Evolutionary conservation across 2,113 vertebrate species (phyloP).

Genomic region (Pygoscelis antarcticus): DNA sequence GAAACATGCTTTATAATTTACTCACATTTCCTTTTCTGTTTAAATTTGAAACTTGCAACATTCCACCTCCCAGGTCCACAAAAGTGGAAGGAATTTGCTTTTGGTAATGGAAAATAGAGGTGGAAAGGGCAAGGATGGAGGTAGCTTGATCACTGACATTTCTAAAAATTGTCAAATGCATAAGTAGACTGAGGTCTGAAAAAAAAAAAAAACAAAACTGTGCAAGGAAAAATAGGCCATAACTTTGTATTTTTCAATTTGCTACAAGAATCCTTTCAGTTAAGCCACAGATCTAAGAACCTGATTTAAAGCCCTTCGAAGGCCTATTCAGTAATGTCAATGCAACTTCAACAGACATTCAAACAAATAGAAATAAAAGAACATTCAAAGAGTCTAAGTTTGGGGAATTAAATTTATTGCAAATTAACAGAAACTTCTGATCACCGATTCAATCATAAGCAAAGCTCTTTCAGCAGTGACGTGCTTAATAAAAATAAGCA

Average conservation of each 20-base stretch:
- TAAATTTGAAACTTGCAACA: background rate
- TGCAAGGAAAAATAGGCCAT: background rate
- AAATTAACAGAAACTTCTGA: background rate
- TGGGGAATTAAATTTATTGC: background rate
- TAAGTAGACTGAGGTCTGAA: background rate
- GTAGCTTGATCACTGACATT: background rate
- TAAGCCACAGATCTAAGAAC: background rate
- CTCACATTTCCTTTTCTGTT: background rate
- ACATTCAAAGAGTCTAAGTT: background rate
- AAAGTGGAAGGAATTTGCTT: background rate
- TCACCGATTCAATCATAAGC: background rate
- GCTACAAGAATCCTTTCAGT: background rate
- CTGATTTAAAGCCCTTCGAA: background rate
- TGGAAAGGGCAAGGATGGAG: background rate
- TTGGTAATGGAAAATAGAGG: background rate
- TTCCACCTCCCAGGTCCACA: background rate
- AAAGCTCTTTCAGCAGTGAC: background rate
- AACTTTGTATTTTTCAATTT: background rate
- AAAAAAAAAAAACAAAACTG: background rate
- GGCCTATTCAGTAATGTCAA: background rate
- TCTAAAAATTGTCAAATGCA: background rate
- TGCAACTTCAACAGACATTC: background rate
- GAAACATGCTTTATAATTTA: background rate
- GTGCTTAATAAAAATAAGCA: background rate
- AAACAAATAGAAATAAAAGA: background rate